Evolutionary conservation across 2,113 vertebrate genomes (phyloP), one percentile per base, ranked within the genome.

Genomic region (Cebidichthys violaceus): DNA sequence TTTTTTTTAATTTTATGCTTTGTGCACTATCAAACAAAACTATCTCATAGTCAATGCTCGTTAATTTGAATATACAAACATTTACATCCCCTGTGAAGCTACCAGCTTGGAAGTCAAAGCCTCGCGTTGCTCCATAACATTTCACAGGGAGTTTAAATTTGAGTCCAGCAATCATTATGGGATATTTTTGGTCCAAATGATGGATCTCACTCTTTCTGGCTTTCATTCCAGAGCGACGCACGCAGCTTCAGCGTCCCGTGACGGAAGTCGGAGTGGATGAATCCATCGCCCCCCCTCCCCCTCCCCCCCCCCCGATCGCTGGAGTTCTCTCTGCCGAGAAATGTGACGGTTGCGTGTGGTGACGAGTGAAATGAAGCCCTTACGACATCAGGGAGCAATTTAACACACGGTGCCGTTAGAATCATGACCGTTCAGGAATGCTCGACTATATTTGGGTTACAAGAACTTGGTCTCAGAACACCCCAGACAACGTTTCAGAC

Each of bases 11-110:
- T 88, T 82, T 78, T 79, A 77, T 85, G 74, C 73, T 89, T 78
- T 83, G 81, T 86, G 85, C 85, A 79, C 81, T 41, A 82, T 24
- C 78, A 87, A 81, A 82, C 75, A 85, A 74, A 89, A 82, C 75
- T 35, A 72, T 77, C 78, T 77, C 74, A 18, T 15, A 45, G 29
- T 33, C 70, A 52, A 9, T 79, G 85, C 66, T 85, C 68, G 77
- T 90, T 88, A 57, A 88, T 75, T 89, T 83, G 50, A 74, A 85
- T 79, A 66, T 50, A 82, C 82, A 77, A 74, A 72, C 82, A 83
- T 89, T 90, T 85, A 78, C 79, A 74, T 89, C 47, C 15, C 13
- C 31, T 17, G 18, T n/a, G 20, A 82, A 45, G 75, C 61, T 45
- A 79, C 2, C 39, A 60, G 37, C 24, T 65, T 67, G n/a, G 20